A percentile compares a stretch with the other conserved stretches of the same genome.
These are phyloP conservation scores for Sparidentex hasta DNA, from an alignment of 2,797 vertebrate genomes.

Conservation along the genomic window DNA sequence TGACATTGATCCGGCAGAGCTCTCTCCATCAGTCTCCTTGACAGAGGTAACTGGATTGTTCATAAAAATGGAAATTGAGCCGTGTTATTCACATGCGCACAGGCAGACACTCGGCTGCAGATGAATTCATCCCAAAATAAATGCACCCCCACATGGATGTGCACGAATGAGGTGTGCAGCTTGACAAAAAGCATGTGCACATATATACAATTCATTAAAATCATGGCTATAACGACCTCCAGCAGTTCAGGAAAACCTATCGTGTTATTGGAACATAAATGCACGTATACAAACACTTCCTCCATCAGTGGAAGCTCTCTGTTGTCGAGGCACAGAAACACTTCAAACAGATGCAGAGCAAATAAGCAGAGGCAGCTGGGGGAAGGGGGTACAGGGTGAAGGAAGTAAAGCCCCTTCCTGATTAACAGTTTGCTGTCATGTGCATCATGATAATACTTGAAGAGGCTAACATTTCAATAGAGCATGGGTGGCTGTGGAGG, in stretches of 20 bases:
- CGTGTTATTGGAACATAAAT: slow-evolving; percentile 42
- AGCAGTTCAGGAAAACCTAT: slow-evolving; percentile 50
- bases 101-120: slow-evolving; percentile 50
- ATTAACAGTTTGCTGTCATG: slow-evolving; percentile 77
- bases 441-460: slow-evolving; percentile 73
- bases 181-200: slow-evolving; percentile 9
- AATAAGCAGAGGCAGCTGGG: slow-evolving; percentile 72
- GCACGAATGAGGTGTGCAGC: slow-evolving; percentile 26
- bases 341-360: slow-evolving; percentile 76
- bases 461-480: slow-evolving; percentile 74
- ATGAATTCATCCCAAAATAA: slow-evolving; percentile 59
- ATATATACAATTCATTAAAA: slow-evolving; percentile 47
- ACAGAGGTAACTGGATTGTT: slow-evolving; percentile 86
- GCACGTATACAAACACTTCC: slow-evolving; percentile 63
- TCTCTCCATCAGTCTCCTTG: slow-evolving; percentile 83
- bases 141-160: slow-evolving; percentile 31
- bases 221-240: neutral
- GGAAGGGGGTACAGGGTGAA: slow-evolving; percentile 46
- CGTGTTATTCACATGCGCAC: slow-evolving; percentile 63
- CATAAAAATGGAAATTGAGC: slow-evolving; percentile 90
- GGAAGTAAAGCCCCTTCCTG: slow-evolving; percentile 73
- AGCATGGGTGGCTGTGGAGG: slow-evolving; percentile 55
- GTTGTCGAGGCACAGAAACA: slow-evolving; percentile 56
- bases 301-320: slow-evolving; percentile 42
- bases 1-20: slow-evolving; percentile 85